These are phyloP conservation scores for Aplidium turbinatum DNA, from an alignment of 23 tunicate genomes.

Conservation along the genomic window DNA sequence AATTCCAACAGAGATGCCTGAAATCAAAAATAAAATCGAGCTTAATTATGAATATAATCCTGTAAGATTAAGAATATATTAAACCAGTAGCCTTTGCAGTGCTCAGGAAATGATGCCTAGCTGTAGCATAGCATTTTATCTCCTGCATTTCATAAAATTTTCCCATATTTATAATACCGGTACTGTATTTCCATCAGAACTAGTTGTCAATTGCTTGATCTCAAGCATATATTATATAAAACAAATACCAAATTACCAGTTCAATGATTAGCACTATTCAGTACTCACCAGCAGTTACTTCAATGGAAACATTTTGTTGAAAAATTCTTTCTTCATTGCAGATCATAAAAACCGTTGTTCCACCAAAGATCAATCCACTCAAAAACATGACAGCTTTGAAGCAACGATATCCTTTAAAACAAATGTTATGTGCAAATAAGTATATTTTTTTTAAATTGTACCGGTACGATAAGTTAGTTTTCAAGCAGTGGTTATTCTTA, in stretches of 20 bases:
- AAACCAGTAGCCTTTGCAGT: too few species aligned
- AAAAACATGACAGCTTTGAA: constrained; percentile 94
- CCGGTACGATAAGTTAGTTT: too few species aligned
- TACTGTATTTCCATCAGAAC: too few species aligned
- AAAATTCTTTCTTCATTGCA: constrained; percentile 87
- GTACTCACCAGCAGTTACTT: constrained; percentile 64
- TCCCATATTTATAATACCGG: too few species aligned
- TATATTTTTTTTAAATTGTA: too few species aligned
- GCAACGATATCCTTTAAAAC: constrained; percentile 92
- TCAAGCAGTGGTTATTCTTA: too few species aligned
- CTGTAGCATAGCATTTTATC: too few species aligned
- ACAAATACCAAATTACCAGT: background rate
- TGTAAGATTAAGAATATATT: too few species aligned
- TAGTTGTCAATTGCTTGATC: too few species aligned
- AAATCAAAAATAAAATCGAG: background rate
- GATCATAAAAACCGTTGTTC: constrained; percentile 70
- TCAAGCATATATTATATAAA: background rate
- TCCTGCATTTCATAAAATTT: too few species aligned
- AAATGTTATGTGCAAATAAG: too few species aligned
- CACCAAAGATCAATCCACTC: constrained; percentile 92
- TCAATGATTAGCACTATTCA: background rate
- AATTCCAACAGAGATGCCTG: constrained; percentile 82
- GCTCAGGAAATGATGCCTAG: too few species aligned
- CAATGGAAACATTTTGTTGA: constrained; percentile 56
- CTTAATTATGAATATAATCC: background rate